Percentiles rank a stretch among this genome's conserved stretches.
These are phyloP conservation scores for Peromyscus californicus DNA, from an alignment of 2,113 vertebrate genomes.

Conservation along the genomic window DNA sequence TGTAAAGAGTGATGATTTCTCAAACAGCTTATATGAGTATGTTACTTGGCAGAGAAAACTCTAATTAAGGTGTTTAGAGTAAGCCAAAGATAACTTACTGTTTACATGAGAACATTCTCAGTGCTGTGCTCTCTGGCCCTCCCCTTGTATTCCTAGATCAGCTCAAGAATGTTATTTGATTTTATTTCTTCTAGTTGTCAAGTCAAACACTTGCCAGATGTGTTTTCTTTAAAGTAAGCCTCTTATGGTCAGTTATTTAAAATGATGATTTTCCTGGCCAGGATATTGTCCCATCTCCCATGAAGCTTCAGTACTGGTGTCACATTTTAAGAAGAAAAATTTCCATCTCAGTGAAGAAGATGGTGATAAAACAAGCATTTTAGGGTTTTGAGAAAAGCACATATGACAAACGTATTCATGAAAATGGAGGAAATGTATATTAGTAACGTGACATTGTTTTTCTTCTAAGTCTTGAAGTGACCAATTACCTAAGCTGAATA, in stretches of 20 bases:
- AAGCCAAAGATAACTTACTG: neutral
- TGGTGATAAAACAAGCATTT: conserved; percentile 65
- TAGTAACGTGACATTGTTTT: conserved; percentile 28
- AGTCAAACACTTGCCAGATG: conserved; percentile 43
- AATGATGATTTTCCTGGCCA: conserved; percentile 38
- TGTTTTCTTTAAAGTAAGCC: neutral
- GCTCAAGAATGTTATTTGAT: neutral
- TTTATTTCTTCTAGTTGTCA: neutral
- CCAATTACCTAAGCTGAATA: conserved; percentile 55
- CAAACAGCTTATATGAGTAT: neutral
- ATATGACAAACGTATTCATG: conserved; percentile 58
- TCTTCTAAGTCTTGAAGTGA: conserved; percentile 16
- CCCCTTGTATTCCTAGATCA: neutral
- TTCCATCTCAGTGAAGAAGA: conserved; percentile 67
- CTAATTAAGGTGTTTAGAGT: conserved; percentile 18
- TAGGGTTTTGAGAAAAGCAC: conserved; percentile 43
- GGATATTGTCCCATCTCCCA: neutral
- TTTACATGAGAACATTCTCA: neutral
- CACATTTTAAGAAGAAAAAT: conserved; percentile 41
- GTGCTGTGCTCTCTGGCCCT: neutral
- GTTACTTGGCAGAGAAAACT: conserved; percentile 1
- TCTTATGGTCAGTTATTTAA: conserved; percentile 27
- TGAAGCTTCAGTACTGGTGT: conserved; percentile 22
- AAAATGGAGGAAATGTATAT: neutral
- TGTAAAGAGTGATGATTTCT: conserved; percentile 29